Evolutionary conservation across 2,113 vertebrate species (phyloP).

Genomic region (Takifugu bimaculatus): DNA sequence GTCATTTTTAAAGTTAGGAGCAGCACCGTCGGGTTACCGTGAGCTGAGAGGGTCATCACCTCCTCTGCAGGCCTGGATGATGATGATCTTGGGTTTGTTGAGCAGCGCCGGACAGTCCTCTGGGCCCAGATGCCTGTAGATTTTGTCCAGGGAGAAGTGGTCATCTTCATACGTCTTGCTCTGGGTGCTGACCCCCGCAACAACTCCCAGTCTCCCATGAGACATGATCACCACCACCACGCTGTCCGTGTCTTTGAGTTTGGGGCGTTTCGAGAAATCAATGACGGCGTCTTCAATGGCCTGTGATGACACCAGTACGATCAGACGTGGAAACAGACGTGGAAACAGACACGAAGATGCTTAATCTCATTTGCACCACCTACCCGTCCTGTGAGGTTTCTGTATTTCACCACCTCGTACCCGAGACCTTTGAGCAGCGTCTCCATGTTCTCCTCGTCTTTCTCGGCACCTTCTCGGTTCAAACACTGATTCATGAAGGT

Average conservation of each 20-base stretch:
- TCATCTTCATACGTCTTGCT: constrained; percentile 38
- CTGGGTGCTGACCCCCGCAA: constrained; percentile 66
- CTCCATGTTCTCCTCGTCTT: constrained; percentile 69
- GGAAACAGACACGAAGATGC: too few species aligned
- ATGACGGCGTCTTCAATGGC: constrained; percentile 63
- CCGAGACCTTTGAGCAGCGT: constrained; percentile 63
- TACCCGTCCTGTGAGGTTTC: constrained; percentile 74
- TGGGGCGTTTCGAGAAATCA: constrained; percentile 64
- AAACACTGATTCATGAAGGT: constrained; percentile 31
- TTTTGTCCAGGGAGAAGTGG: constrained; percentile 60
- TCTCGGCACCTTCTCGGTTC: constrained; percentile 66
- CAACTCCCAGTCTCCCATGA: constrained; percentile 71
- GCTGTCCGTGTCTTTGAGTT: constrained; percentile 79
- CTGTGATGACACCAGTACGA: constrained; percentile 52
- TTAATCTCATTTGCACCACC: neutral
- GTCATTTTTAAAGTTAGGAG: neutral
- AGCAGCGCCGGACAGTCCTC: constrained; percentile 65
- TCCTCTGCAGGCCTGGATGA: constrained; percentile 88
- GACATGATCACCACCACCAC: constrained; percentile 87
- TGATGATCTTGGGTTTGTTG: constrained; percentile 84
- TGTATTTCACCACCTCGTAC: constrained; percentile 68
- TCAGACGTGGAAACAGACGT: neutral
- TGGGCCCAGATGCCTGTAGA: constrained; percentile 75
- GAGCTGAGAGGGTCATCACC: constrained; percentile 44
- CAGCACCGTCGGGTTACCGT: neutral